phyloP scores from a whole-genome alignment of 2,113 vertebrate species.

The Phyllostomus discolor region DNA sequence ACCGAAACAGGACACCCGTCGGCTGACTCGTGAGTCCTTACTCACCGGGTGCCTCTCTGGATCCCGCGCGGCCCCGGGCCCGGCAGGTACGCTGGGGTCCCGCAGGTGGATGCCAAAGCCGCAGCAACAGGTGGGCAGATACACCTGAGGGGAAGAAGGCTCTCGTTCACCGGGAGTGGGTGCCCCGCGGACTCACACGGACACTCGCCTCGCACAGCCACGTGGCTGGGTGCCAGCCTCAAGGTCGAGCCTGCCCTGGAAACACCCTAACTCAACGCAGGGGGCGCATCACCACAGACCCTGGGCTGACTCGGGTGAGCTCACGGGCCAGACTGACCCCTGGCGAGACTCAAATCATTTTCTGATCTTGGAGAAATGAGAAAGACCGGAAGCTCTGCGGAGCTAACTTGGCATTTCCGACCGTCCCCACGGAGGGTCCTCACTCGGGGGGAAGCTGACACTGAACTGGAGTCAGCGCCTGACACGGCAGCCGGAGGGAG shows the following conservation, averaged over 20 bases:
- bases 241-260: neutral
- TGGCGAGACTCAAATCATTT: neutral
- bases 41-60: constrained; percentile 47
- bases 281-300: neutral
- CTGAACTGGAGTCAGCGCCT: neutral
- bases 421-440: neutral
- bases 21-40: neutral
- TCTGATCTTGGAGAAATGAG: neutral
- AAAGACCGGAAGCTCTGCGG: neutral
- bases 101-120: constrained; percentile 39
- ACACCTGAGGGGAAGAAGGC: constrained; percentile 54
- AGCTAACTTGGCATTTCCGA: neutral
- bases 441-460: neutral
- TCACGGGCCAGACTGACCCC: neutral
- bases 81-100: neutral
- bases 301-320: too few relatives aligned
- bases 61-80: neutral
- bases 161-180: neutral
- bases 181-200: neutral
- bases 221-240: rapidly evolving
- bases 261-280: neutral
- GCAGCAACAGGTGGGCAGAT: constrained; percentile 45
- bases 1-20: neutral
- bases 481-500: neutral
- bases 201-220: neutral